Conservation (phyloP, 2,113 vertebrate genomes). For the Holacanthus passer region DNA sequence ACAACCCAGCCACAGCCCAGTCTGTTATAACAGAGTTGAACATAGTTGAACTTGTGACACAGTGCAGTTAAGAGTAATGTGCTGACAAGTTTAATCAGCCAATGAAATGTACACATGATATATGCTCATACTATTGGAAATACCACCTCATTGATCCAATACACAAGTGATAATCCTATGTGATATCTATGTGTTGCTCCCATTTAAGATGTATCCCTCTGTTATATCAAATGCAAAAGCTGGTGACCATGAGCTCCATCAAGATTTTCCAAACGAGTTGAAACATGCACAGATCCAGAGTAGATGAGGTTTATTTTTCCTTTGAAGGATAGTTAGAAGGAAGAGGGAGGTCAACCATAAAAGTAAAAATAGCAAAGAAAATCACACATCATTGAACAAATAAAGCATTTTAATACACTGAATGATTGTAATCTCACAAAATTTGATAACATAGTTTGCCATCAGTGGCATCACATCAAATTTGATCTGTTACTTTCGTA, state of each 20-base stretch:
- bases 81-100: not conserved
- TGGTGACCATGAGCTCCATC: too few relatives aligned
- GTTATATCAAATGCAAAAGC: too few relatives aligned
- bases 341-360: not conserved
- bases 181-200: not conserved
- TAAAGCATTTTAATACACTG: not conserved
- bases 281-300: not conserved
- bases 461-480: too few relatives aligned
- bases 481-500: too few relatives aligned
- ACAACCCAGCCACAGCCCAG: not conserved
- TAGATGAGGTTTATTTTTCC: not conserved
- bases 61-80: not conserved
- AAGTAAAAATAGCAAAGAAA: not conserved
- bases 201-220: not conserved
- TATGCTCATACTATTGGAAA: not conserved
- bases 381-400: not conserved
- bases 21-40: constrained; percentile 19
- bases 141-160: not conserved
- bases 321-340: not conserved
- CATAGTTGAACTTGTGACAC: constrained; percentile 3
- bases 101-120: not conserved
- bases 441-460: too few relatives aligned
- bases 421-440: too few relatives aligned
- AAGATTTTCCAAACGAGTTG: too few relatives aligned
- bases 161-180: not conserved